Conservation (phyloP, 1,140 invertebrate species). For the Streblospio benedicti region DNA sequence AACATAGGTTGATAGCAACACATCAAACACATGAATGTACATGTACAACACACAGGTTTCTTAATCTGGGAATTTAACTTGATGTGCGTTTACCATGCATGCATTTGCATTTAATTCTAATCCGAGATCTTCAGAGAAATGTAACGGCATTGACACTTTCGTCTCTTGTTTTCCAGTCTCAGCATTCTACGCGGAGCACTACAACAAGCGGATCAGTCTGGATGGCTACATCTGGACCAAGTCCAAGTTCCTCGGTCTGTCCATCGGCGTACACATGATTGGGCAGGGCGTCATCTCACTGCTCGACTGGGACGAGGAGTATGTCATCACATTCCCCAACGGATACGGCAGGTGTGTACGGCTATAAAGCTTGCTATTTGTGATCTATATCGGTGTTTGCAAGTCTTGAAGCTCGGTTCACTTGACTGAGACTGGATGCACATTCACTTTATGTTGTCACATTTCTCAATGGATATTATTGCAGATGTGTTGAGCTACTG, state of each 20-base stretch:
- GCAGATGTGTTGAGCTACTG: no score
- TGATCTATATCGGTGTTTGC: not conserved
- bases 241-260: constrained; percentile 53
- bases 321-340: constrained; percentile 51
- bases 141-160: no score
- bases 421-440: not conserved
- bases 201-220: constrained; percentile 45
- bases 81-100: no score
- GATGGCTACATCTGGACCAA: constrained; percentile 55
- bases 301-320: constrained; percentile 50
- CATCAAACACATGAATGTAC: no score
- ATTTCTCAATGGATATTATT: no score
- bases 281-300: constrained; percentile 49
- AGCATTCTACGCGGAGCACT: constrained; percentile 52
- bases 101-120: no score
- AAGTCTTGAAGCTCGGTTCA: not conserved
- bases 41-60: no score
- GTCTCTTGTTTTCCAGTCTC: no score
- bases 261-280: constrained; percentile 52
- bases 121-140: no score
- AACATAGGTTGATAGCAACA: no score
- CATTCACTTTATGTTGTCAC: no score
- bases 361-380: not conserved
- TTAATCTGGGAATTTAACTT: no score
- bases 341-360: constrained; percentile 49